phyloP scores from a whole-genome alignment of 1,140 invertebrate genomes.

The Hetaerina americana region DNA sequence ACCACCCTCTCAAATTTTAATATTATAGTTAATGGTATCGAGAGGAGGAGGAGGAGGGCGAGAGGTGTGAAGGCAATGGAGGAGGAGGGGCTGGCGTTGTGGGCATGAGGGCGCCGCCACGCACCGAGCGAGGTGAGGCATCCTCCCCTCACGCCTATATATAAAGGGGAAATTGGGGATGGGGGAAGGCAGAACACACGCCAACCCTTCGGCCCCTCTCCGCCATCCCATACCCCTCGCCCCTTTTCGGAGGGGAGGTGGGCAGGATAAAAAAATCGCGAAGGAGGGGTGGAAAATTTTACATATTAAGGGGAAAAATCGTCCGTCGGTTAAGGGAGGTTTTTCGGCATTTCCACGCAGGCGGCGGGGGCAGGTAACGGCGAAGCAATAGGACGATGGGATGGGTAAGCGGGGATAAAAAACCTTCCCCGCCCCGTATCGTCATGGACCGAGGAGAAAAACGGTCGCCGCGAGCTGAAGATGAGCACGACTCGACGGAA shows the following conservation, averaged over 20 bases:
- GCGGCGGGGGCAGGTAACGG: not conserved
- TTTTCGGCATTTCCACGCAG: not conserved
- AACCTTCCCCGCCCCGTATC: not conserved
- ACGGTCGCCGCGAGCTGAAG: not conserved
- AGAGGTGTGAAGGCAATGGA: not conserved
- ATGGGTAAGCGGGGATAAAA: not conserved
- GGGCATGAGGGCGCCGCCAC: not conserved
- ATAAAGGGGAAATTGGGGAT: too few species aligned
- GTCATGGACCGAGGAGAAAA: slow-evolving; percentile 1
- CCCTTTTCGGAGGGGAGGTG: too few species aligned
- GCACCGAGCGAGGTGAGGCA: too few species aligned
- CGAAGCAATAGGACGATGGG: too few species aligned
- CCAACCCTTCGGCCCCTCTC: not conserved
- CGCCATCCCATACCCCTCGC: too few species aligned
- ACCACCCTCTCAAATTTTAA: slow-evolving; percentile 19
- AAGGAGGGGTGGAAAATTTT: too few species aligned
- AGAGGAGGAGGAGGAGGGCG: not conserved
- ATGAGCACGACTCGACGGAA: not conserved
- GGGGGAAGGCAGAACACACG: too few species aligned
- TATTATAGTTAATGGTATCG: slow-evolving; percentile 12
- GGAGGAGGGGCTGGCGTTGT: not conserved
- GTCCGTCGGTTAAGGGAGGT: not conserved
- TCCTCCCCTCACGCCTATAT: too few species aligned
- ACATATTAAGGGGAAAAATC: not conserved
- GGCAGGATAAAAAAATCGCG: too few species aligned